phyloP scores from a whole-genome alignment of 2,888 invertebrate species.

The Cryptocephalus moraei region DNA sequence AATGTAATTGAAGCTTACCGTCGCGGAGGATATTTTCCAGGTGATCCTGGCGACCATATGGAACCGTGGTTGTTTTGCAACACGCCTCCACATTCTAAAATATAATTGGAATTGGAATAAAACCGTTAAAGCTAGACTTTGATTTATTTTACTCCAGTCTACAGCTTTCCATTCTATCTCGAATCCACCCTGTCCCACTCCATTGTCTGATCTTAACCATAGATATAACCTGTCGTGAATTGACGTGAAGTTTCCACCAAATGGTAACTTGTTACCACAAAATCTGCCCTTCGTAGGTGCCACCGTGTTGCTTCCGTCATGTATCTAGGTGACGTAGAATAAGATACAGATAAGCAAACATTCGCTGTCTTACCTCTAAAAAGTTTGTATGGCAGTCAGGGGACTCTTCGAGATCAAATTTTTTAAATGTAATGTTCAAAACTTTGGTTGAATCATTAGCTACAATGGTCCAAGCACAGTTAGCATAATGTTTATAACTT shows the following conservation, averaged over 20 bases:
- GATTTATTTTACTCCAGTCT: conserved; percentile 41
- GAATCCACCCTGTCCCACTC: conserved; percentile 58
- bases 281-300: conserved; percentile 66
- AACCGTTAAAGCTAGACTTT: too few relatives aligned
- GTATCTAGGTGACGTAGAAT: conserved; percentile 51
- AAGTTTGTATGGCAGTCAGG: conserved; percentile 61
- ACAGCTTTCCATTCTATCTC: conserved; percentile 70
- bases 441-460: conserved; percentile 52
- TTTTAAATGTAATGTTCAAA: conserved; percentile 67
- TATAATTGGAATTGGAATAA: conserved; percentile 4
- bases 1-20: conserved; percentile 23
- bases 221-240: conserved; percentile 70
- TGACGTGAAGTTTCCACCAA: conserved; percentile 61
- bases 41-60: conserved; percentile 79
- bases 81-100: conserved; percentile 56
- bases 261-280: conserved; percentile 63
- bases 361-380: conserved; percentile 43
- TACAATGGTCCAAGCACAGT: conserved; percentile 75
- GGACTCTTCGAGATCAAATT: conserved; percentile 60
- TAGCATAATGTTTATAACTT: conserved; percentile 51
- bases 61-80: conserved; percentile 50
- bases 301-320: conserved; percentile 70
- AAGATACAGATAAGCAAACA: too few relatives aligned
- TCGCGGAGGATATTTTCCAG: conserved; percentile 76
- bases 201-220: conserved; percentile 76